phyloP scores from a whole-genome alignment of 2,888 invertebrate species.

The Lasioglossum malachurum region DNA sequence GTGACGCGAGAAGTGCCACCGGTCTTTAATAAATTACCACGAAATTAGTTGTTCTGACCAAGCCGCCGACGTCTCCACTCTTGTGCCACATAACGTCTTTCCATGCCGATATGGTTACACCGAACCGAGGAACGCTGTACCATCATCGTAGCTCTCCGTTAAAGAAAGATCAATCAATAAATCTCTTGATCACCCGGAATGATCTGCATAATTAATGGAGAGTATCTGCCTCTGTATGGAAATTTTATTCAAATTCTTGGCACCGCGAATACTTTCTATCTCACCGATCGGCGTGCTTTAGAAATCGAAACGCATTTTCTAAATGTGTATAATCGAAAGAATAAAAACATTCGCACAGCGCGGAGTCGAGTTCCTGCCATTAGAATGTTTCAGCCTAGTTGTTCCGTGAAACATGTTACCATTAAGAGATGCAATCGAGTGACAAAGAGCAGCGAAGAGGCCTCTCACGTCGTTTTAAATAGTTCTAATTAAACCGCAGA shows the following conservation, averaged over 20 bases:
- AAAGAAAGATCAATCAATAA: conserved; percentile 3
- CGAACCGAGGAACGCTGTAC: not conserved
- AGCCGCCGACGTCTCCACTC: not conserved
- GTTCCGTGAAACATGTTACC: not conserved
- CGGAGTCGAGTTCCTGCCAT: not conserved
- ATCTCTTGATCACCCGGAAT: conserved; percentile 6
- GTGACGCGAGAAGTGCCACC: conserved; percentile 19
- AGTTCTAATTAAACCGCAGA: conserved; percentile 21
- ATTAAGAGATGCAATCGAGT: not conserved
- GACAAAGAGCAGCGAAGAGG: not conserved
- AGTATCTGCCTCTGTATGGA: not conserved
- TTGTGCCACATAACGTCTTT: not conserved
- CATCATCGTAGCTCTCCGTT: not conserved
- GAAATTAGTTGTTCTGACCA: conserved; percentile 3
- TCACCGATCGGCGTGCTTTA: not conserved
- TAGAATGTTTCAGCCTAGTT: not conserved
- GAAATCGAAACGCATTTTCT: conserved; percentile 10
- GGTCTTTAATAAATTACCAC: conserved; percentile 32
- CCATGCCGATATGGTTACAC: not conserved
- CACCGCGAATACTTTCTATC: not conserved
- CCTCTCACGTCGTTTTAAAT: not conserved
- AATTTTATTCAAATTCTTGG: not conserved
- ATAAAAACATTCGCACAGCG: not conserved
- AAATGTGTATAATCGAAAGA: not conserved
- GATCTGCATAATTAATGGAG: conserved; percentile 13